Conservation (phyloP, 2,888 invertebrate genomes). For the Drosophila borborema region DNA sequence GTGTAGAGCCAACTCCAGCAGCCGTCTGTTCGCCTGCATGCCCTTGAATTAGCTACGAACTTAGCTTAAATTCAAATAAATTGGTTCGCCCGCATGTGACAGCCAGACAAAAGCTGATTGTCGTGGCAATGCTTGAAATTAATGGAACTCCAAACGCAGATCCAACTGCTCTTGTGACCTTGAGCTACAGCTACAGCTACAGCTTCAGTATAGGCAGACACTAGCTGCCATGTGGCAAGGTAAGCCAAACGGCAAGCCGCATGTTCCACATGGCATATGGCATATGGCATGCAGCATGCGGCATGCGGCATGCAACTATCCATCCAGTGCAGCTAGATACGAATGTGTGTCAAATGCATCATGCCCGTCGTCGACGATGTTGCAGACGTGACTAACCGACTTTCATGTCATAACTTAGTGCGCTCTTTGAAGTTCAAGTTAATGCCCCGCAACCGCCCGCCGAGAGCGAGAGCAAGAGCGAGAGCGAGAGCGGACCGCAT, state of each 20-base stretch:
- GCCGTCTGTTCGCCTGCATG: conserved; percentile 54
- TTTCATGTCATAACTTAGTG: conserved; percentile 79
- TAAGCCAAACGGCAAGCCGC: conserved; percentile 24
- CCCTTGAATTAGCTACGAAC: conserved; percentile 74
- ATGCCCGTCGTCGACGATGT: conserved; percentile 59
- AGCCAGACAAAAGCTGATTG: conserved; percentile 53
- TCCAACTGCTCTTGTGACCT: conserved; percentile 50
- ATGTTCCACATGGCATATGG: conserved; percentile 41
- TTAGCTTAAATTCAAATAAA: conserved; percentile 71
- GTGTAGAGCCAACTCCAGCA: conserved; percentile 31
- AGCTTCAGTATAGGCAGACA: neutral
- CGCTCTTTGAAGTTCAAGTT: conserved; percentile 79
- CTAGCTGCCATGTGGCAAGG: conserved; percentile 10
- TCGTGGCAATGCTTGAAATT: conserved; percentile 48
- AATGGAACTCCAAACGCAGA: conserved; percentile 48
- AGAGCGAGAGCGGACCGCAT: neutral
- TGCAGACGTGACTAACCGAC: conserved; percentile 80
- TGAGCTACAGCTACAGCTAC: conserved; percentile 47
- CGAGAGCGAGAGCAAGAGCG: too few species aligned
- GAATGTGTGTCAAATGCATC: conserved; percentile 80
- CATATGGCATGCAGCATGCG: conserved; percentile 79
- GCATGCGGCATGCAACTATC: conserved; percentile 73
- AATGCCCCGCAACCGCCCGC: conserved; percentile 19
- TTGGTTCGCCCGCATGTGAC: conserved; percentile 54
- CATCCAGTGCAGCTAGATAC: conserved; percentile 25